Conservation (phyloP, 2,888 invertebrate genomes). For the Spilarctia lutea region DNA sequence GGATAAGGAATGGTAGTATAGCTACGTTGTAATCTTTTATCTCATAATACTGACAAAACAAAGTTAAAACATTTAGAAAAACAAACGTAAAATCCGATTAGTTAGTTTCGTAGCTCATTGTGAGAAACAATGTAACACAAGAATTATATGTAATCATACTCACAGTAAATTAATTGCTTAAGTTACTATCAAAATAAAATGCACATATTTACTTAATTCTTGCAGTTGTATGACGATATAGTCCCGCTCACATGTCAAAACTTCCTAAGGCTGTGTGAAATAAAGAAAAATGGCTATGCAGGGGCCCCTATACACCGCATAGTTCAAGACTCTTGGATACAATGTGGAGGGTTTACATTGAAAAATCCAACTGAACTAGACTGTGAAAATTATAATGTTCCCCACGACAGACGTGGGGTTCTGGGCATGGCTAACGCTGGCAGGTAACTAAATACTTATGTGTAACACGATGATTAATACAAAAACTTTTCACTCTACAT, state of each 20-base stretch:
- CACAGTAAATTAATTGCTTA: not conserved
- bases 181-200: not conserved
- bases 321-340: constrained; percentile 90
- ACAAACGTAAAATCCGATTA: too few species aligned
- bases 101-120: too few species aligned
- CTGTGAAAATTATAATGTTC: constrained; percentile 90
- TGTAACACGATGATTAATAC: not conserved
- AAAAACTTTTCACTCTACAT: not conserved
- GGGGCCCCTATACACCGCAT: constrained; percentile 88
- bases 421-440: constrained; percentile 90
- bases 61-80: too few species aligned
- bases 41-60: too few species aligned
- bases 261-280: constrained; percentile 85
- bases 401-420: constrained; percentile 89
- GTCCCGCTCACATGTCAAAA: constrained; percentile 86
- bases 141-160: not conserved
- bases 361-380: constrained; percentile 69
- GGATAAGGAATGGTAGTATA: too few species aligned
- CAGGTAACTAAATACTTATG: constrained; percentile 58
- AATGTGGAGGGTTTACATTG: constrained; percentile 87
- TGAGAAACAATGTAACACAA: too few species aligned
- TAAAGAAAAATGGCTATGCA: constrained; percentile 78
- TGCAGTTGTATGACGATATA: constrained; percentile 86
- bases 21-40: too few species aligned
- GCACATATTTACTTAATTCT: not conserved